phyloP scores from a whole-genome alignment of 2,113 vertebrate species.

The Notiomystis cincta region DNA sequence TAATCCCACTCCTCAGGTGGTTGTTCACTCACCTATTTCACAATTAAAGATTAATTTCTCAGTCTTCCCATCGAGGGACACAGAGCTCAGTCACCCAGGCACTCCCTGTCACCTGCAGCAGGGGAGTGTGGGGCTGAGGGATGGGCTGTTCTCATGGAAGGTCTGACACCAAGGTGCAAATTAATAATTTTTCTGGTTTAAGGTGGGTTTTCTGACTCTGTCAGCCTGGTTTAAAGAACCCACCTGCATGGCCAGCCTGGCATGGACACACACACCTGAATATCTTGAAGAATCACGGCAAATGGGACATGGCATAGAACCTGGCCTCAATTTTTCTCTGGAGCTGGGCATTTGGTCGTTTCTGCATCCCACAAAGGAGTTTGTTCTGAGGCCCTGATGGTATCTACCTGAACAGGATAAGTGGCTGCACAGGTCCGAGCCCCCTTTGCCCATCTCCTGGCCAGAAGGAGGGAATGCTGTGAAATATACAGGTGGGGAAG shows the following conservation, averaged over 20 bases:
- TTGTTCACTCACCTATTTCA: background rate
- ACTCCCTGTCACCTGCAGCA: accelerated
- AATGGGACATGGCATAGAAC: background rate
- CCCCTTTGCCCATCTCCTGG: background rate
- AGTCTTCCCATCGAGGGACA: background rate
- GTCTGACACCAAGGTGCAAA: background rate
- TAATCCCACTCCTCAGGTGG: background rate
- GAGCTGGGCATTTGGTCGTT: background rate
- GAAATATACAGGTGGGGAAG: background rate
- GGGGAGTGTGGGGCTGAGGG: accelerated
- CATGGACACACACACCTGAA: background rate
- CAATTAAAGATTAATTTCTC: background rate
- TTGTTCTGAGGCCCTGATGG: background rate
- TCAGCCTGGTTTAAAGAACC: background rate
- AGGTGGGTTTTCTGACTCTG: background rate
- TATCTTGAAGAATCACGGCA: accelerated
- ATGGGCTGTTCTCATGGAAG: accelerated
- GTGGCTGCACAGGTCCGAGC: background rate
- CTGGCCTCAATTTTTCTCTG: background rate
- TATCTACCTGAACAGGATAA: accelerated
- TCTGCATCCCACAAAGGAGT: background rate
- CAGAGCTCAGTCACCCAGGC: background rate
- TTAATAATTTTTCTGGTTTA: background rate
- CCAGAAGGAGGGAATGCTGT: background rate
- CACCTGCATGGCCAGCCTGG: background rate